These are phyloP conservation scores for Gymnoscopelus braueri DNA, from an alignment of 2,797 vertebrate species.

Conservation along the genomic window DNA sequence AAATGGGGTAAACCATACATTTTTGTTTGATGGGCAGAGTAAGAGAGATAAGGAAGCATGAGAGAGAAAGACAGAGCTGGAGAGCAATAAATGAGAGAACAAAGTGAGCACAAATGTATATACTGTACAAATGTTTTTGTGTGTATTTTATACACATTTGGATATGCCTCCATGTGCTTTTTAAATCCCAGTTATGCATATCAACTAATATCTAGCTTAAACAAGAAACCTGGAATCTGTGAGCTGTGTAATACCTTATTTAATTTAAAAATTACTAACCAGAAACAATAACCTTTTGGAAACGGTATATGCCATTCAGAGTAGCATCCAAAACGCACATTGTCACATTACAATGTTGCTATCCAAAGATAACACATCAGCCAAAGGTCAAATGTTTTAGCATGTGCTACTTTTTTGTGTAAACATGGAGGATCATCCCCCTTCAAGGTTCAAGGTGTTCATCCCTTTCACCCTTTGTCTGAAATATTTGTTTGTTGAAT, in stretches of 20 bases:
- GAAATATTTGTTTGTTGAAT: too few relatives aligned
- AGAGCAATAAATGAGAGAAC: too few relatives aligned
- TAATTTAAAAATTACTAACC: conserved; percentile 20
- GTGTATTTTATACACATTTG: not conserved
- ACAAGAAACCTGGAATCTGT: conserved; percentile 29
- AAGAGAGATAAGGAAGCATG: not conserved
- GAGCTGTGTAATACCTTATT: conserved; percentile 35
- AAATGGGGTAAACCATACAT: conserved; percentile 1
- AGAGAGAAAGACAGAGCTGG: not conserved
- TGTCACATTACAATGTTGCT: not conserved
- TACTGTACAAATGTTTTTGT: not conserved
- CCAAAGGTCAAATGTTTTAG: too few relatives aligned
- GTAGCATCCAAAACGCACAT: not conserved
- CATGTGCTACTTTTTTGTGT: too few relatives aligned
- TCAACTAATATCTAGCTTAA: conserved; percentile 38
- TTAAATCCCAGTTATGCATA: conserved; percentile 35
- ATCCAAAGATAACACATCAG: too few relatives aligned
- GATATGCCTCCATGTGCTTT: conserved; percentile 17
- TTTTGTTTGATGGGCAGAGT: not conserved
- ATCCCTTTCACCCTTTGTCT: too few relatives aligned
- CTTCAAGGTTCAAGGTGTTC: too few relatives aligned
- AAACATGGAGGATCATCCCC: too few relatives aligned
- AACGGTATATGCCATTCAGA: not conserved
- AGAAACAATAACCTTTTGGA: not conserved
- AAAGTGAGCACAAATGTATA: not conserved